phyloP scores from a whole-genome alignment of 1,140 invertebrate species.

The Drosophila truncata region DNA sequence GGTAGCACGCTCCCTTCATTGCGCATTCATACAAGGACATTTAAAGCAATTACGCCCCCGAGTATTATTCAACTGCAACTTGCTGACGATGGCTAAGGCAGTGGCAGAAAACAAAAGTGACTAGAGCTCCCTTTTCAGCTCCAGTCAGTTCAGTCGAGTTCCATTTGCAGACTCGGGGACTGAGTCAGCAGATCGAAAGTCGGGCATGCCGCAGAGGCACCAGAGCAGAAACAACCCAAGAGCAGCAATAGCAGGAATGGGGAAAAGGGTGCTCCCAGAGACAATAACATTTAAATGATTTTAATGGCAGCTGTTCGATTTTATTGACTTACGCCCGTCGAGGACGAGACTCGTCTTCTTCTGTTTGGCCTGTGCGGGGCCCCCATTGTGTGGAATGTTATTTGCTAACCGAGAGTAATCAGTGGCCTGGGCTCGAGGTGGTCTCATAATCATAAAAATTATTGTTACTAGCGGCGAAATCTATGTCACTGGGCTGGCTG shows the following conservation, averaged over 20 bases:
- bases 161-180: constrained; percentile 11
- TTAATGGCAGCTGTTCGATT: constrained; percentile 84
- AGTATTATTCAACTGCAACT: constrained; percentile 81
- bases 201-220: constrained; percentile 71
- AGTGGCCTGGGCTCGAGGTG: constrained; percentile 65
- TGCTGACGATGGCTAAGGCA: constrained; percentile 65
- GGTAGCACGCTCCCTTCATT: constrained; percentile 47
- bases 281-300: constrained; percentile 84
- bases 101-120: constrained; percentile 72
- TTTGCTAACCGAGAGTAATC: constrained; percentile 83
- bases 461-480: constrained; percentile 80
- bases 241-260: constrained; percentile 29
- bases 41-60: constrained; percentile 80
- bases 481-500: constrained; percentile 64
- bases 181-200: constrained; percentile 71
- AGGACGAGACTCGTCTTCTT: constrained; percentile 47
- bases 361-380: constrained; percentile 17
- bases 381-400: constrained; percentile 75
- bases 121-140: constrained; percentile 35
- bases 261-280: constrained; percentile 48
- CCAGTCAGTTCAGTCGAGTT: not conserved
- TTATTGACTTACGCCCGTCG: constrained; percentile 69
- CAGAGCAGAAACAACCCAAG: constrained; percentile 74
- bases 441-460: constrained; percentile 84
- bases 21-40: constrained; percentile 79